Percentiles rank a stretch among this genome's conserved stretches.
These are phyloP conservation scores for Taphrorychus bicolor DNA, from an alignment of 2,888 invertebrate genomes.

Conservation along the genomic window DNA sequence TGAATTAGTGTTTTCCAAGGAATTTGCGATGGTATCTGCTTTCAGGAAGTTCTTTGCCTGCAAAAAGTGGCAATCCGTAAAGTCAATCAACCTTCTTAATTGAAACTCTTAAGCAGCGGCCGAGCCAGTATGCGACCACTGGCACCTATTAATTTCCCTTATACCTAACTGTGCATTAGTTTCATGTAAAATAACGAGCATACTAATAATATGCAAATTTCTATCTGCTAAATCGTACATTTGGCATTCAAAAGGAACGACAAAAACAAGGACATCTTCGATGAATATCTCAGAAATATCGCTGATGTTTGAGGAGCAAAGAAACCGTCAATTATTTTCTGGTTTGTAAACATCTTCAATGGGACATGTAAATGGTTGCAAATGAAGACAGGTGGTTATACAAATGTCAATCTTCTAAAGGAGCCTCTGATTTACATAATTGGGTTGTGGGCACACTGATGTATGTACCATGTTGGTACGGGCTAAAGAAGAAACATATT, in stretches of 20 bases:
- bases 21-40: too few species aligned
- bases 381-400: conserved; percentile 28
- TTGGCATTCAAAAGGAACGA: background rate
- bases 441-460: background rate
- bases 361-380: conserved; percentile 31
- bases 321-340: conserved; percentile 55
- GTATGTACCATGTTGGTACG: background rate
- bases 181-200: too few species aligned
- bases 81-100: too few species aligned
- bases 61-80: too few species aligned
- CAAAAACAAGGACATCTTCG: background rate
- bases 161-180: too few species aligned
- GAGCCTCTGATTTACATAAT: conserved; percentile 6
- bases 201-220: too few species aligned
- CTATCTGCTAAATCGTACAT: too few species aligned
- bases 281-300: background rate
- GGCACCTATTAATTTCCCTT: too few species aligned
- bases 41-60: too few species aligned
- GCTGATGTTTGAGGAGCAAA: background rate
- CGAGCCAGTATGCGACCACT: too few species aligned
- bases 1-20: too few species aligned
- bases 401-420: conserved; percentile 23
- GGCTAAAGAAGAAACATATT: background rate
- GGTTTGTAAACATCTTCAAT: conserved; percentile 44
- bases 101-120: too few species aligned